A percentile compares a stretch with the other conserved stretches of the same genome.
These are phyloP conservation scores for Ophonus ardosiacus DNA, from an alignment of 2,888 invertebrate genomes.

Conservation along the genomic window DNA sequence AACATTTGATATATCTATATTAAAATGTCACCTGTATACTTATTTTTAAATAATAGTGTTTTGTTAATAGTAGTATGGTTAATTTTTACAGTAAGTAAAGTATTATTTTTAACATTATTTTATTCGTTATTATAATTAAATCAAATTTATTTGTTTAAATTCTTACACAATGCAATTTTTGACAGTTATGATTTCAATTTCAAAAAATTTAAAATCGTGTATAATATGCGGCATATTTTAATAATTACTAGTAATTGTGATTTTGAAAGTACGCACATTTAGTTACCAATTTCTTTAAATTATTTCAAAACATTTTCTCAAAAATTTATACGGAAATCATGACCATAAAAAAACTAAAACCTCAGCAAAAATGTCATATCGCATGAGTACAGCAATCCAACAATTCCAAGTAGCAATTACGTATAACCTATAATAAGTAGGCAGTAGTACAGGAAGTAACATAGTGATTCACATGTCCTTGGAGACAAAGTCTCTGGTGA, in stretches of 20 bases:
- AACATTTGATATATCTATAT: neutral
- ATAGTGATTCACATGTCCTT: conserved; percentile 37
- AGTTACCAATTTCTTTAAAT: too few species aligned
- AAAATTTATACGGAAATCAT: neutral
- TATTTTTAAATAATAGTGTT: neutral
- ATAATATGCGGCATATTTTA: neutral
- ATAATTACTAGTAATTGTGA: neutral
- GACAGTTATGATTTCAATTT: too few species aligned
- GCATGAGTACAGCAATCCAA: conserved; percentile 31
- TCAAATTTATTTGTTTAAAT: too few species aligned
- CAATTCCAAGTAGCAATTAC: conserved; percentile 37
- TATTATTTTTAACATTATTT: neutral
- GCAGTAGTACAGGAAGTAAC: conserved; percentile 40
- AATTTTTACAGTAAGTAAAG: neutral
- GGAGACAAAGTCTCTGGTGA: conserved; percentile 14
- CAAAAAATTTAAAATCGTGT: too few species aligned
- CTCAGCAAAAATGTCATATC: neutral
- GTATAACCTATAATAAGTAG: conserved; percentile 48
- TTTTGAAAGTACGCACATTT: neutral
- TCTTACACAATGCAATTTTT: too few species aligned
- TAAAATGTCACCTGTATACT: neutral
- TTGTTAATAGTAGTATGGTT: neutral
- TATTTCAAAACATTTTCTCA: neutral
- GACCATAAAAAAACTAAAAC: neutral
- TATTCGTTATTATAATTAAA: too few species aligned